Percentiles rank a stretch among this genome's conserved stretches.
Evolutionary conservation across 2,113 vertebrate genomes (phyloP).

Genomic region (Pseudorasbora parva): DNA sequence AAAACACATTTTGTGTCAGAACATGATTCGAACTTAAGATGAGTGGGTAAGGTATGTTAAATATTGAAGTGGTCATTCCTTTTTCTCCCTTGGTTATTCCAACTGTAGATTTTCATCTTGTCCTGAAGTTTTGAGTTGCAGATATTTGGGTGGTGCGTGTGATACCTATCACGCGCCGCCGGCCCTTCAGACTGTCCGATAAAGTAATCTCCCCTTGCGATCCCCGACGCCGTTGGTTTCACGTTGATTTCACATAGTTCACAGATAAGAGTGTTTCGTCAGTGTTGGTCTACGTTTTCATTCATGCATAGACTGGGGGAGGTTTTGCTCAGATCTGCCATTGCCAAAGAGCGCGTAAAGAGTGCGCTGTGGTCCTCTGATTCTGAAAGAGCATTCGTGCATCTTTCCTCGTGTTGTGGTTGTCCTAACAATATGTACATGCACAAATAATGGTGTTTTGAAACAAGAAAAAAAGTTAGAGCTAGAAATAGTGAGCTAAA

Average conservation of each 20-base stretch:
- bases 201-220: conserved; percentile 52
- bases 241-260: conserved; percentile 6
- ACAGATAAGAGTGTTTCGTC: conserved; percentile 29
- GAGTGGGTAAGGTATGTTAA: not conserved
- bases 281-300: conserved; percentile 1
- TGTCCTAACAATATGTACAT: not conserved
- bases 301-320: not conserved
- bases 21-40: not conserved
- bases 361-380: not conserved
- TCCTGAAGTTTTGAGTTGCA: not conserved
- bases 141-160: conserved; percentile 4
- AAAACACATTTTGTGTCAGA: too few relatives aligned
- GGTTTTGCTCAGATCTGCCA: not conserved
- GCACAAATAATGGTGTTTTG: not conserved
- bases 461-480: not conserved
- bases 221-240: conserved; percentile 35
- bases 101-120: not conserved
- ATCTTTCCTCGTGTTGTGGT: not conserved
- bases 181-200: conserved; percentile 70
- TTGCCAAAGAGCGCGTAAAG: conserved; percentile 9
- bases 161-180: conserved; percentile 1
- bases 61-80: not conserved
- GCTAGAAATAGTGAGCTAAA: not conserved
- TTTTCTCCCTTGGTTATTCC: not conserved
- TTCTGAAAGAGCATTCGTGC: not conserved